phyloP scores from a whole-genome alignment of 2,797 vertebrate species.

The Numenius phaeopus region DNA sequence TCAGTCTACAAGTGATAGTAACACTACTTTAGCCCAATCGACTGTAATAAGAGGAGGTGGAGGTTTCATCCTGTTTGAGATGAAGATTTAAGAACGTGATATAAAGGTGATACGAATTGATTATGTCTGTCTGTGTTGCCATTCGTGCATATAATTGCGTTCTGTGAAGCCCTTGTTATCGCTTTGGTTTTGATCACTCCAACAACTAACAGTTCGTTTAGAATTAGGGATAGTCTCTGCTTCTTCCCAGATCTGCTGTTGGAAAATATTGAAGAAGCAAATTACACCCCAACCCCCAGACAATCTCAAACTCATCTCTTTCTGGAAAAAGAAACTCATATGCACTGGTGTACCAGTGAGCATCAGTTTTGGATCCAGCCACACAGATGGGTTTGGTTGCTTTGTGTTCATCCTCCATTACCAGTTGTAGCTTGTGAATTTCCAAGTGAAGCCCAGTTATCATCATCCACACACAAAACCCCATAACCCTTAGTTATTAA shows the following conservation, averaged over 20 bases:
- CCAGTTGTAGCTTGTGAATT: slow-evolving; percentile 14
- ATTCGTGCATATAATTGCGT: not conserved
- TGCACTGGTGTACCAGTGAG: not conserved
- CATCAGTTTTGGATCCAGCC: not conserved
- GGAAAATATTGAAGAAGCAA: not conserved
- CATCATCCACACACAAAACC: not conserved
- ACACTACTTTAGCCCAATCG: not conserved
- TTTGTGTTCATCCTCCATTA: not conserved
- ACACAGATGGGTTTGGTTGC: slow-evolving; percentile 7
- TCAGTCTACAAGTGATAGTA: not conserved
- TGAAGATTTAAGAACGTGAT: not conserved
- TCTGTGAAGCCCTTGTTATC: not conserved
- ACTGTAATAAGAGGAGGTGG: not conserved
- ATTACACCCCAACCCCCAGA: not conserved
- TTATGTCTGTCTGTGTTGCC: not conserved
- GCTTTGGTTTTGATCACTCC: not conserved
- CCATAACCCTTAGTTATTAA: slow-evolving; percentile 32
- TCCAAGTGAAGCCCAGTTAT: slow-evolving; percentile 8
- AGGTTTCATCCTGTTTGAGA: not conserved
- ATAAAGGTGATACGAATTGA: not conserved
- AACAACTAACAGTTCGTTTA: not conserved
- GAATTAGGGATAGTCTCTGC: not conserved
- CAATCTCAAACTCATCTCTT: not conserved
- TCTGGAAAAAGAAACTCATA: not conserved
- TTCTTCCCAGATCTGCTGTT: not conserved